These are phyloP conservation scores for Artemia sinica DNA, from an alignment of 2,888 invertebrate genomes.

Conservation along the genomic window DNA sequence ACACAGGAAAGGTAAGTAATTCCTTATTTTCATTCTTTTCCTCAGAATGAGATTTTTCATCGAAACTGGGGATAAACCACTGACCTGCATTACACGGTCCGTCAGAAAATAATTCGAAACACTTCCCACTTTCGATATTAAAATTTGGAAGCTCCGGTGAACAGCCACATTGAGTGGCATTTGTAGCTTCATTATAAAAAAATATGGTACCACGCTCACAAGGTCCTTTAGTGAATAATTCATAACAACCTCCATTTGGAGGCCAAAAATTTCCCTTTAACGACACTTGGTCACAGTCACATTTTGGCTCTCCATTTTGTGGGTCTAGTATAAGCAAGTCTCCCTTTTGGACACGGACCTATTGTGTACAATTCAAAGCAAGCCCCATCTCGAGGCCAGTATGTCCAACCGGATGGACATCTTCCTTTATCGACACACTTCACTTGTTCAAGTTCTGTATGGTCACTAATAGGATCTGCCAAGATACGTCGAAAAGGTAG, in stretches of 20 bases:
- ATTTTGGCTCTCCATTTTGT: slow-evolving; percentile 33
- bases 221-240: slow-evolving; percentile 61
- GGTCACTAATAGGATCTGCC: neutral
- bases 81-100: slow-evolving; percentile 45
- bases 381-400: slow-evolving; percentile 56
- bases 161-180: slow-evolving; percentile 44
- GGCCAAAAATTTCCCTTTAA: slow-evolving; percentile 40
- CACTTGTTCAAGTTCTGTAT: slow-evolving; percentile 19
- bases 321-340: slow-evolving; percentile 29
- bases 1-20: slow-evolving; percentile 5
- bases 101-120: slow-evolving; percentile 58
- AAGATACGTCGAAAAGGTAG: neutral
- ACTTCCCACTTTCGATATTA: slow-evolving; percentile 43
- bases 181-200: slow-evolving; percentile 43
- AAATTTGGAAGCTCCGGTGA: slow-evolving; percentile 52
- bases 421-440: slow-evolving; percentile 23
- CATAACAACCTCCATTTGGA: slow-evolving; percentile 49
- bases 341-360: slow-evolving; percentile 51
- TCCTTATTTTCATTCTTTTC: neutral
- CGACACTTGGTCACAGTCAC: slow-evolving; percentile 24
- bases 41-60: neutral
- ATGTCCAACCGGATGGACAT: slow-evolving; percentile 33
- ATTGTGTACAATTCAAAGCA: slow-evolving; percentile 52
- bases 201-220: slow-evolving; percentile 59
- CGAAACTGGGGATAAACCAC: slow-evolving; percentile 17